Conservation (phyloP, 2,797 vertebrate genomes). For the Salarias fasciatus region DNA sequence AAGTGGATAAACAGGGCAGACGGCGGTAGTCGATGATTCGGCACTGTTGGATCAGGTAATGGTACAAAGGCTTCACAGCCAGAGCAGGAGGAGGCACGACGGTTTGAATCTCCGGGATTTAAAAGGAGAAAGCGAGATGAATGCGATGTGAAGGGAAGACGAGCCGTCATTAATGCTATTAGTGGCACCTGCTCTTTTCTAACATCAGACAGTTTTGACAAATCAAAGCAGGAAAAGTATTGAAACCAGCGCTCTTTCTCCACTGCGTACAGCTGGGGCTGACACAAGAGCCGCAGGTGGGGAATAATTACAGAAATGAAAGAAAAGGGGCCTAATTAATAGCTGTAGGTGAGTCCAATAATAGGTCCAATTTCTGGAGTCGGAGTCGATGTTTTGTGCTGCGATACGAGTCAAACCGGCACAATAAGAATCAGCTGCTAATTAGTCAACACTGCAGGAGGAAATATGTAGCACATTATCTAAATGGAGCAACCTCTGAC, state of each 20-base stretch:
- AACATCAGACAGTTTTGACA: constrained; percentile 18
- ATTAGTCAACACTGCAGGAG: constrained; percentile 41
- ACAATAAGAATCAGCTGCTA: constrained; percentile 23
- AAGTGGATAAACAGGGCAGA: constrained; percentile 45
- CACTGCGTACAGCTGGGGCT: constrained; percentile 38
- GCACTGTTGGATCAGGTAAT: constrained; percentile 37
- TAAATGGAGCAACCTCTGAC: constrained; percentile 30
- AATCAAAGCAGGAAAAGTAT: no score
- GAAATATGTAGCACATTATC: constrained; percentile 18
- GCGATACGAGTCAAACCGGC: background rate
- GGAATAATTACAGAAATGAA: constrained; percentile 52
- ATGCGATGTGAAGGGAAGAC: background rate
- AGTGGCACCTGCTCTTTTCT: constrained; percentile 61
- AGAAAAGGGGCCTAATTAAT: constrained; percentile 55
- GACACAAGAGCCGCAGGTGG: constrained; percentile 55
- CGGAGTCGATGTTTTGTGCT: constrained; percentile 1
- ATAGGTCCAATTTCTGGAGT: constrained; percentile 40
- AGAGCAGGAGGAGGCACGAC: constrained; percentile 20
- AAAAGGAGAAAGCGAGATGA: background rate
- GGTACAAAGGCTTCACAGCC: constrained; percentile 18
- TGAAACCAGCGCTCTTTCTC: background rate
- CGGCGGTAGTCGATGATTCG: constrained; percentile 43
- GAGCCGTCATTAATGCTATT: constrained; percentile 37
- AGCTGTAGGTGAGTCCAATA: constrained; percentile 52
- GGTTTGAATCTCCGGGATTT: constrained; percentile 7